Conservation (phyloP, 2,888 invertebrate species). For the Eristalis arbustorum region DNA sequence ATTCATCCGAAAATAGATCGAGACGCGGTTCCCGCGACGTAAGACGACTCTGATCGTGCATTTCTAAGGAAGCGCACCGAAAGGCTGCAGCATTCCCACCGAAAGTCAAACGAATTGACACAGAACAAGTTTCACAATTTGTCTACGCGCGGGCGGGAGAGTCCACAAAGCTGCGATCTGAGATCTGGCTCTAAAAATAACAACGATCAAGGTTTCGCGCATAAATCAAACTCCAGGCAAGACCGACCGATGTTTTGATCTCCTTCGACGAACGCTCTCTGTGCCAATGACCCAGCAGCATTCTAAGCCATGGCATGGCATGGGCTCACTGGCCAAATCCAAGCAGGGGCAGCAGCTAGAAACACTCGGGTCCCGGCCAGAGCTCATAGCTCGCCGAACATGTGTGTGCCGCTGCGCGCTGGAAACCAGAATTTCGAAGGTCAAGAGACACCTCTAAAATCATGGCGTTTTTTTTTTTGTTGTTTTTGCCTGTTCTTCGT, state of each 20-base stretch:
- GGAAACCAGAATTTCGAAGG: conserved; percentile 65
- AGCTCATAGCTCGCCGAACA: conserved; percentile 12
- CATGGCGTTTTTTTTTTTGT: neutral
- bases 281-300: conserved; percentile 75
- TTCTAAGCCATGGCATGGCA: neutral
- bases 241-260: conserved; percentile 79
- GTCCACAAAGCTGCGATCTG: neutral
- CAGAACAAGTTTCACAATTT: conserved; percentile 50
- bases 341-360: neutral
- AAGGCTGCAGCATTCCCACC: neutral
- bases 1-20: conserved; percentile 16
- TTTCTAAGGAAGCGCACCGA: conserved; percentile 8
- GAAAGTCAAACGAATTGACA: conserved; percentile 5
- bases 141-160: conserved; percentile 1
- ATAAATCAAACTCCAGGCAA: conserved; percentile 62
- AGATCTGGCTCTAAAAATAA: conserved; percentile 38
- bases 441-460: conserved; percentile 47
- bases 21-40: neutral
- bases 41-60: conserved; percentile 10
- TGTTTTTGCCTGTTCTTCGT: too few species aligned
- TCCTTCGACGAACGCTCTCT: conserved; percentile 83
- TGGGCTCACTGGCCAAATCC: conserved; percentile 17
- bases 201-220: conserved; percentile 30
- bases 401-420: conserved; percentile 9
- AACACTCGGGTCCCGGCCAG: neutral